Evolutionary conservation across 2,888 invertebrate species (phyloP).

Genomic region (Gisinianus flammeolus): DNA sequence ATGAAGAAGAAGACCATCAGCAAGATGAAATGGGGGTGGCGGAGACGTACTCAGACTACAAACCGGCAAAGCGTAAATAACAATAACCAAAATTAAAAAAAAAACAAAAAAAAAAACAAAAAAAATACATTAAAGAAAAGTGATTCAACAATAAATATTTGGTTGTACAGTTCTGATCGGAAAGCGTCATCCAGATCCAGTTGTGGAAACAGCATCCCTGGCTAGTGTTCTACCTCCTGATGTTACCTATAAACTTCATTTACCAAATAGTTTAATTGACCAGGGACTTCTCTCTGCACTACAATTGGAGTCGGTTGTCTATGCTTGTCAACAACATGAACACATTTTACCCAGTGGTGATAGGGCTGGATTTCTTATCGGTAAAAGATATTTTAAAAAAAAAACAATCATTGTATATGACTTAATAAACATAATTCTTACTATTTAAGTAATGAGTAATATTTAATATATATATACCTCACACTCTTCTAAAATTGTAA

Average conservation of each 20-base stretch:
- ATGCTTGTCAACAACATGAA: conserved; percentile 96
- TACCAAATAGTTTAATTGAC: conserved; percentile 84
- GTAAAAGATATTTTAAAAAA: conserved; percentile 63
- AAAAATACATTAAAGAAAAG: no score
- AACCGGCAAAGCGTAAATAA: conserved; percentile 87
- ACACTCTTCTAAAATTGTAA: no score
- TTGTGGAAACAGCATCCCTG: conserved; percentile 97
- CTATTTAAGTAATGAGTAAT: no score
- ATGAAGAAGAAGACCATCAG: conserved; percentile 79
- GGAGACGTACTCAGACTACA: conserved; percentile 98
- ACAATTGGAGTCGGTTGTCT: conserved; percentile 96
- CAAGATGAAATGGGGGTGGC: conserved; percentile 97
- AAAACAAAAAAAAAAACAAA: no score
- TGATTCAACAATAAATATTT: no score
- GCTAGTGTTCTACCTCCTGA: conserved; percentile 93
- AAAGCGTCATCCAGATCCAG: conserved; percentile 79
- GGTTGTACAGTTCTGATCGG: no score
- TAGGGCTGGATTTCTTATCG: conserved; percentile 93
- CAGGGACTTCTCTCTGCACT: conserved; percentile 89
- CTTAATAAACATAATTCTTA: no score
- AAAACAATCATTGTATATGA: no score
- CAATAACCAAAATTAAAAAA: no score
- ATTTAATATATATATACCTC: conserved; percentile 23
- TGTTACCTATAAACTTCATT: conserved; percentile 82
- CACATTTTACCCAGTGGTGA: conserved; percentile 85